These are phyloP conservation scores for Nyctibius bracteatus DNA, from an alignment of 2,113 vertebrate species.

Conservation along the genomic window DNA sequence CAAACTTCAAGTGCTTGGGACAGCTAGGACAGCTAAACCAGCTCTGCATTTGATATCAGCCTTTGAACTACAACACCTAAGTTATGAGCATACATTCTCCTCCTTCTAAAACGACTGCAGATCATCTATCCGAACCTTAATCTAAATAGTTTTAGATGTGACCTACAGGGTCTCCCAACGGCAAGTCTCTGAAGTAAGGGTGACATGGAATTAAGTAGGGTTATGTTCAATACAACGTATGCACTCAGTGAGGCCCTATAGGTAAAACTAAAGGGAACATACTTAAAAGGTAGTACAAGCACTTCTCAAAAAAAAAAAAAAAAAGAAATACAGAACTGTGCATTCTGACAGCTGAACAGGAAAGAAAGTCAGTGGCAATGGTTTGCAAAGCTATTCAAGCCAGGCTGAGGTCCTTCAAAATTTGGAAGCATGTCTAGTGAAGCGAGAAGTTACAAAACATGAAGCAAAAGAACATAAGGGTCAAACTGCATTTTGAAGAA, in stretches of 20 bases:
- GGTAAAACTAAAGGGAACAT: background rate
- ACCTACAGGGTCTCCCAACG: background rate
- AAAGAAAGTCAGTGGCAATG: background rate
- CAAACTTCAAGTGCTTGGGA: background rate
- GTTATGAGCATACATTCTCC: rapidly evolving
- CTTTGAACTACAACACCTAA: background rate
- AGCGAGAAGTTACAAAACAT: background rate
- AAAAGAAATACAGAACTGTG: background rate
- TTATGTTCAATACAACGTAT: background rate
- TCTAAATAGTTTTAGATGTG: background rate
- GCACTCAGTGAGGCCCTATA: rapidly evolving
- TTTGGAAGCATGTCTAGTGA: background rate
- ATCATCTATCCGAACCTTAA: background rate
- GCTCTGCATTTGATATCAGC: background rate
- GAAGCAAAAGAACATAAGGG: background rate
- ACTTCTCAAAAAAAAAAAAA: background rate
- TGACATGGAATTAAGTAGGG: background rate
- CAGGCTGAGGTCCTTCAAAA: background rate
- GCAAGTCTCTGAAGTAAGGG: background rate
- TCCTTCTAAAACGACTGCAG: background rate
- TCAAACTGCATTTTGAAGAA: background rate
- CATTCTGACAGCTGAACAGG: background rate
- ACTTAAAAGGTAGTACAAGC: background rate
- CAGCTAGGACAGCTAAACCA: background rate
- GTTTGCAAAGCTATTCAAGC: background rate